Base-by-base conservation (phyloP, 2,888 invertebrate species). In the Caenorhabditis sp. region DNA sequence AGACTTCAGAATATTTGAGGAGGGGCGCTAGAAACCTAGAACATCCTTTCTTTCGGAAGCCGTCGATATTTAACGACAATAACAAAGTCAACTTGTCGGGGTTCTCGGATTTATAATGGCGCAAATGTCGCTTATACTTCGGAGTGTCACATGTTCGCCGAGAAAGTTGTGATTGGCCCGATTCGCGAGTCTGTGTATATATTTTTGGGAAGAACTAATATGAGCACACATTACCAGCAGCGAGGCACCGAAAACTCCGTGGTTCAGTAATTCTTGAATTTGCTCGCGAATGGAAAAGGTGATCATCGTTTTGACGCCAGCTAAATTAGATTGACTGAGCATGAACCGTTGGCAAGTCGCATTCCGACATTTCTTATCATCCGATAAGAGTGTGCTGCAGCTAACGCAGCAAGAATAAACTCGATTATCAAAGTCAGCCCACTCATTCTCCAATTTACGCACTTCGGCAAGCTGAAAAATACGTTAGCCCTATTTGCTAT, bases 11-110 rank as follows among this genome's bases (percentile, higher is more conserved):
- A 7, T 30, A 30, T 9, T 5, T 30, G 30, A 9, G 5, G 5
- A 9, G 30, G 6, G 30, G 5, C 30, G n/a, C n/a, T n/a, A n/a
- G n/a, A n/a, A 30, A 53, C 53, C 53, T 20, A 2, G 39, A 22
- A 11, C 24, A 26, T 43, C 56, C 56, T 15, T 30, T 7, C 43
- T 56, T 56, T 20, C 43, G n/a, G 17, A 39, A 55, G n/a, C 55
- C 55, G 41, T 55, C 55, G 9, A 39, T 55, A 13, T 55, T 55
- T 8, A 55, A n/a, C 2, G 26, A 15, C 3, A 56, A 27, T 1
- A 56, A 17, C 8, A 56, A n/a, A 2, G 55, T 56, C n/a, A 56
- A 17, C 27, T 27, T 24, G 8, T 22, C 27, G 2, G 55, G 55
- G 9, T 41, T 22, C 7, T 41, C 11, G 7, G 2, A 7, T 15